Evolutionary conservation across 1,140 invertebrate genomes (phyloP), one percentile per base, ranked within the genome.

Genomic region (Agrilus planipennis): DNA sequence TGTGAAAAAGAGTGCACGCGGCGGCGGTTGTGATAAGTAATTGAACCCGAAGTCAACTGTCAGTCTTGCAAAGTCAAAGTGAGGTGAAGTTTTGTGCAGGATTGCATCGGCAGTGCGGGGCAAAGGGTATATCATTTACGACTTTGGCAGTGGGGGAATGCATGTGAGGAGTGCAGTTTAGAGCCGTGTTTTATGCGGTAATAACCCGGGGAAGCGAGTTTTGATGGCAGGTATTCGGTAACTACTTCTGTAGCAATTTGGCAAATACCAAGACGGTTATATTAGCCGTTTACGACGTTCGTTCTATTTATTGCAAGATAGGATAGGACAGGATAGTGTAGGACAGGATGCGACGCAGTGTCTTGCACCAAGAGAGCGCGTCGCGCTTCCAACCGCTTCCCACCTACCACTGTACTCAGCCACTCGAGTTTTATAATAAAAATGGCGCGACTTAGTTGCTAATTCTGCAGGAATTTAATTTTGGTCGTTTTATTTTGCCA

Each of bases 121-220:
- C 53, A 50, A 52, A 50, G 47, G 52, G 51, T 45, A 45, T 42
- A 47, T 47, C 49, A 50, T 59, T 60, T 60, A 60, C 57, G 57
- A 60, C 55, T 55, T 52, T 46, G 39, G 43, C 46, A 51, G 55
- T 49, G 52, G 55, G 41, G 57, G 56, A 50, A 52, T 60, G 57
- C 57, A 60, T 60, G 54, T 57, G 53, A 55, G 51, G 54, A 57
- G 47, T 59, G 55, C 53, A 59, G 53, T 57, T 57, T 57, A 51
- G 52, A 56, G 50, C 50, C 46, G 53, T 53, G 55, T 59, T 59
- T 59, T 57, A 59, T 54, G 53, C 44, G 45, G 54, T 52, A 51
- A 59, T 59, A 57, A 59, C 52, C 50, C 45, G 41, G 50, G 55
- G 55, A 59, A 59, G 49, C 49, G 57, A 55, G 53, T 57, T 57